Evolutionary conservation across 2,888 invertebrate genomes (phyloP).

Genomic region (Charanyca ferruginea): DNA sequence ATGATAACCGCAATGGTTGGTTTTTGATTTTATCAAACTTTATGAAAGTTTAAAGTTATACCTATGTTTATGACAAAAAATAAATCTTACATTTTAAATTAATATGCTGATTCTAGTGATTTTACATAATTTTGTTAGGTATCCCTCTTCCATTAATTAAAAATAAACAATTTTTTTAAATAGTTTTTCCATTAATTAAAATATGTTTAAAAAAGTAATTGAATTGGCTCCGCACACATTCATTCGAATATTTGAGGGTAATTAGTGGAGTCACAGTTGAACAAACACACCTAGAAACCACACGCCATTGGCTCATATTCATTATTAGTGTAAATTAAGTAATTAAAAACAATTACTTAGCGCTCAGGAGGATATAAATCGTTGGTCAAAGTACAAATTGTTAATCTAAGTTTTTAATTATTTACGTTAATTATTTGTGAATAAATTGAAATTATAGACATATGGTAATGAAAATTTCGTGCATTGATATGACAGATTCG

Average conservation of each 20-base stretch:
- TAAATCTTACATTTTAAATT: neutral
- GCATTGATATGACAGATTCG: no score
- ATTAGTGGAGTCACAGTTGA: conserved; percentile 40
- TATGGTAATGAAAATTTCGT: no score
- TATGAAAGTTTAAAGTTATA: neutral
- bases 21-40: neutral
- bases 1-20: no score
- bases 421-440: no score
- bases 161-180: no score
- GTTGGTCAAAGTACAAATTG: neutral
- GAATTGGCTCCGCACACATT: conserved; percentile 19
- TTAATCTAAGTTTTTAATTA: neutral
- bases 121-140: neutral
- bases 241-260: conserved; percentile 34
- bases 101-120: neutral
- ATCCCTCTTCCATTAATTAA: neutral
- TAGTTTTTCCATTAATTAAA: neutral
- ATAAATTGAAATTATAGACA: no score
- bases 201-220: neutral
- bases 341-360: conserved; percentile 39
- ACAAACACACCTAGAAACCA: conserved; percentile 52
- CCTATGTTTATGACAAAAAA: neutral
- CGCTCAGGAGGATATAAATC: neutral
- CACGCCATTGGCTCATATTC: conserved; percentile 57
- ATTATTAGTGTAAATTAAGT: conserved; percentile 53